Percentiles rank a stretch among this genome's conserved stretches.
phyloP scores from a whole-genome alignment of 2,888 invertebrate species.

The Branchipolynoe longqiensis region DNA sequence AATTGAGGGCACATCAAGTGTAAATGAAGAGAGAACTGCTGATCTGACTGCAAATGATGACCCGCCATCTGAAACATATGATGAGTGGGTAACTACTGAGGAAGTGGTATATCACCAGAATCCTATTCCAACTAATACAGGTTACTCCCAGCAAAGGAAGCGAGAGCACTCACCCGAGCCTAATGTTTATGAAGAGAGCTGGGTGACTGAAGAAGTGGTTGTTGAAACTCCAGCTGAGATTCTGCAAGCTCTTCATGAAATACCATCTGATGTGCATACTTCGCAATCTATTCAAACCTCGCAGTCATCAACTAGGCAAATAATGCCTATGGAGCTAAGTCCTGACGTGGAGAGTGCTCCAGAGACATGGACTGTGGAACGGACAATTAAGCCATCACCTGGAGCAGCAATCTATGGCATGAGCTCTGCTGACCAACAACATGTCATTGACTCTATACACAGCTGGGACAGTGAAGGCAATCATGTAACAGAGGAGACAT shows the following conservation, averaged over 20 bases:
- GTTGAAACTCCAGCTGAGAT: conserved; percentile 60
- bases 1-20: background rate
- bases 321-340: conserved; percentile 58
- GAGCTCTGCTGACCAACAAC: conserved; percentile 3
- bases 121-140: background rate
- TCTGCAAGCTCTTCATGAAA: conserved; percentile 39
- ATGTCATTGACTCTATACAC: conserved; percentile 48
- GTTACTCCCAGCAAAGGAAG: conserved; percentile 3
- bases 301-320: conserved; percentile 25
- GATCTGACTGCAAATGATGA: background rate
- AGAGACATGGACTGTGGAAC: conserved; percentile 47
- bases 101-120: conserved; percentile 44
- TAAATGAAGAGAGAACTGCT: background rate
- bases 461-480: conserved; percentile 52
- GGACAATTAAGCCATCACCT: conserved; percentile 13
- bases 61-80: conserved; percentile 53
- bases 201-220: conserved; percentile 60
- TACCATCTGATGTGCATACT: background rate
- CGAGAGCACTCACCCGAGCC: conserved; percentile 48
- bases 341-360: conserved; percentile 58
- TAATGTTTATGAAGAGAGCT: conserved; percentile 23
- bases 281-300: conserved; percentile 21
- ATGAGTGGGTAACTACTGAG: conserved; percentile 66
- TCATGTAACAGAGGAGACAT: conserved; percentile 13
- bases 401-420: background rate